Evolutionary conservation across 2,888 invertebrate species (phyloP), one percentile per base, ranked within the genome.

Genomic region (Mayetiola destructor): DNA sequence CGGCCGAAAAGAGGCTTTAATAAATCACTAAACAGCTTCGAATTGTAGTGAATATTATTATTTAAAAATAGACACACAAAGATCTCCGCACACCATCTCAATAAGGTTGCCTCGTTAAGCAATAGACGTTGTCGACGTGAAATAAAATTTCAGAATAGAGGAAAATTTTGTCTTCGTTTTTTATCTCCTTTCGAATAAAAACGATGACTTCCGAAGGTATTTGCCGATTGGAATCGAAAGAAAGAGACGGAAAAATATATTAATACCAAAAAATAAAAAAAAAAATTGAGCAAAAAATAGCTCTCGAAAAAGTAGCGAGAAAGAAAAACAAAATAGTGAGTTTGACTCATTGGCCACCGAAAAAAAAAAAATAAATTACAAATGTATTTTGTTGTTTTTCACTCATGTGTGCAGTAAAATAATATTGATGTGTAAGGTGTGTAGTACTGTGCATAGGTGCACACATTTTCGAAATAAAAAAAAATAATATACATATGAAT

Each of bases 51-150:
- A 53, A 53, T 53, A 53, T 29, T 30, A 53, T 53, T 30, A 53
- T 53, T 53, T 53, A 53, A 53, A 53, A 53, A 53, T 53, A 53
- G 53, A 53, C 53, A 30, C 53, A 53, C 32, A 30, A 53, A 29
- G 53, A 53, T 53, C 53, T 53, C 30, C 32, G 30, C 53, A 32
- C 53, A 52, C 30, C 8, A 16, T 30, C 16, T 48, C 27, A 48
- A 48, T 4, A 27, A 48, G 48, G 23, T 16, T 48, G 27, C 18
- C 39, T 42, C 29, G 27, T 48, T 48, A 48, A 48, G 48, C 48
- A 48, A 48, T 48, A 48, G 48, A 48, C 27, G 23, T 27, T 27
- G 21, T 40, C 40, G 40, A 40, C 21, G 21, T 2, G 20, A 2
- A 14, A 40, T 21, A 27, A 48, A 48, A 48, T 48, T 23, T 48